These are phyloP conservation scores for Ylistrum balloti DNA, from an alignment of 1,140 invertebrate species.

Conservation along the genomic window DNA sequence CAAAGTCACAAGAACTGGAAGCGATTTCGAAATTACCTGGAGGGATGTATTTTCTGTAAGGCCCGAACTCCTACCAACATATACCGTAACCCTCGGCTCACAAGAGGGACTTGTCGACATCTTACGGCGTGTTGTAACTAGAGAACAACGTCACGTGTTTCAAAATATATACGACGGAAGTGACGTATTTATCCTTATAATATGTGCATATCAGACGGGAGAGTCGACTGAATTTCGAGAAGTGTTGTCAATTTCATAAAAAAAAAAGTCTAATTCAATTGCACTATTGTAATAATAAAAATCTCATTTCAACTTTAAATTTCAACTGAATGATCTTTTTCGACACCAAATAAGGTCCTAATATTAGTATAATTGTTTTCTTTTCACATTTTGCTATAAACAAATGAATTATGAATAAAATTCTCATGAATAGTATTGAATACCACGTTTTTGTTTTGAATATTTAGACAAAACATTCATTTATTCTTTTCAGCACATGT, in stretches of 20 bases:
- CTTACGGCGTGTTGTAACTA: not conserved
- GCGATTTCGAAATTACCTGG: slow-evolving; percentile 20
- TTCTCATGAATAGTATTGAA: too few relatives aligned
- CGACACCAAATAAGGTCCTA: too few relatives aligned
- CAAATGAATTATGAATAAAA: too few relatives aligned
- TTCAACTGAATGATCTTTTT: too few relatives aligned
- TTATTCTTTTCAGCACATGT: too few relatives aligned
- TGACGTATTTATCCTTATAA: slow-evolving; percentile 31
- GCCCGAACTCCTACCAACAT: not conserved
- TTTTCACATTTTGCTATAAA: too few relatives aligned
- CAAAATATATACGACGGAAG: not conserved
- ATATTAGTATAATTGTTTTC: too few relatives aligned
- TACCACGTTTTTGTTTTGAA: too few relatives aligned
- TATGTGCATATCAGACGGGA: not conserved
- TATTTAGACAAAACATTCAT: too few relatives aligned
- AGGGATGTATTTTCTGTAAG: slow-evolving; percentile 42
- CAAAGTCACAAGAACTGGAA: not conserved
- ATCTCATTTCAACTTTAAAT: too few relatives aligned
- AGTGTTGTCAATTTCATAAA: not conserved
- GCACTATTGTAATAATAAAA: too few relatives aligned
- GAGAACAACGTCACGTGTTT: not conserved
- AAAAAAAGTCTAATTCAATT: too few relatives aligned
- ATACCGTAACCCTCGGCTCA: slow-evolving; percentile 37
- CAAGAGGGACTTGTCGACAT: not conserved
- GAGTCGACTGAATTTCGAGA: not conserved